phyloP scores from a whole-genome alignment of 2,888 invertebrate genomes.

The Serrognathus titanus region DNA sequence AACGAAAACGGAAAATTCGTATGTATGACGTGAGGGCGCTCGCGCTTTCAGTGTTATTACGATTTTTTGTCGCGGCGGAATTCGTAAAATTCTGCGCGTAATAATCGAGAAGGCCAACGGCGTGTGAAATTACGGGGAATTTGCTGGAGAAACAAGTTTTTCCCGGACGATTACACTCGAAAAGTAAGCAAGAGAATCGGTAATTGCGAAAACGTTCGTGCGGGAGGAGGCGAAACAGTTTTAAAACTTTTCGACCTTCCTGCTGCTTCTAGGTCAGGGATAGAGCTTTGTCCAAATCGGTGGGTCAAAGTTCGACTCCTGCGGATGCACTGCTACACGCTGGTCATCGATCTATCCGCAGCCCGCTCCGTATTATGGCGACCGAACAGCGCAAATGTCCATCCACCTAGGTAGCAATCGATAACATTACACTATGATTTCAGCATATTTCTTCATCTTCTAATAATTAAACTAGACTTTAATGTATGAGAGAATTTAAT shows the following conservation, averaged over 20 bases:
- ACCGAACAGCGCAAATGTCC: conserved; percentile 15
- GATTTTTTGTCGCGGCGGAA: no score
- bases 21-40: no score
- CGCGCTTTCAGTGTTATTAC: no score
- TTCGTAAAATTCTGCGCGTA: no score
- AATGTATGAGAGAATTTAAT: background rate
- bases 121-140: no score
- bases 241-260: conserved; percentile 1
- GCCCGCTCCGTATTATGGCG: conserved; percentile 25
- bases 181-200: no score
- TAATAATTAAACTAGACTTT: background rate
- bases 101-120: no score
- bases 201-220: background rate
- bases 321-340: conserved; percentile 26
- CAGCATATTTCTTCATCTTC: background rate
- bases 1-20: no score
- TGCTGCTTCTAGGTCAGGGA: background rate
- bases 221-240: background rate
- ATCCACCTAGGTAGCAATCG: background rate
- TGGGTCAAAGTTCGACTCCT: conserved; percentile 29
- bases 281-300: background rate
- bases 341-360: conserved; percentile 25
- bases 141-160: no score
- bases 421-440: background rate
- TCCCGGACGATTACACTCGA: no score